Base-by-base conservation (phyloP, 2,888 invertebrate genomes). In the Orthosia gothica region DNA sequence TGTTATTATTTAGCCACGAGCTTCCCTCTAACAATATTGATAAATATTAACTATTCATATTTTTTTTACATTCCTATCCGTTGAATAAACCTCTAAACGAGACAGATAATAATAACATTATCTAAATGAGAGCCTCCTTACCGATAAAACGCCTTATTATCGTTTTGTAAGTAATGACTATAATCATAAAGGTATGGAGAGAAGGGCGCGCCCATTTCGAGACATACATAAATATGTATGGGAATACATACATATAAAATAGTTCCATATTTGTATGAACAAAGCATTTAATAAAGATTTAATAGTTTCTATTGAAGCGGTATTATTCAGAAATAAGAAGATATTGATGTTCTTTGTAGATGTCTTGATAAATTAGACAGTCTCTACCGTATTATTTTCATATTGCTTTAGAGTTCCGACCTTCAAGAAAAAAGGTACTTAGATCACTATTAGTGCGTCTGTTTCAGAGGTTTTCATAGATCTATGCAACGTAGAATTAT, bases 201-300 rank as follows among this genome's bases (percentile, higher is more conserved):
- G 64, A 68, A 18, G 73, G 23, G 45, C 16, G 32, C 58, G n/a
- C 70, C 58, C 40, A 57, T 47, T 50, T 47, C 32, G 13, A 71
- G 78, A 52, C 15, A 32, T 59, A 47, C 57, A 82, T 65, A 73
- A 76, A 74, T 74, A 80, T 80, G 66, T 23, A 74, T 80, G 45
- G 12, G 80, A 79, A 74, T 80, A 55, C 15, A 64, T 74, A 32
- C 47, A 67, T 58, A 66, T 13, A 32, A 64, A 49, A 2, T 18
- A 55, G 26, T 45, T 15, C 50, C 72, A 49, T 73, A 64, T 52
- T 26, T 49, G 58, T 66, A n/a, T 55, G 26, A 58, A 74, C 50
- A 58, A 73, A 65, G 58, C 15, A 20, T 63, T 50, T 57, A 55
- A 50, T 49, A 47, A 54, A 55, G n/a, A 55, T 26, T 26, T 26